Base-by-base conservation (phyloP, 2,113 vertebrate species). In the Laterallus jamaicensis region DNA sequence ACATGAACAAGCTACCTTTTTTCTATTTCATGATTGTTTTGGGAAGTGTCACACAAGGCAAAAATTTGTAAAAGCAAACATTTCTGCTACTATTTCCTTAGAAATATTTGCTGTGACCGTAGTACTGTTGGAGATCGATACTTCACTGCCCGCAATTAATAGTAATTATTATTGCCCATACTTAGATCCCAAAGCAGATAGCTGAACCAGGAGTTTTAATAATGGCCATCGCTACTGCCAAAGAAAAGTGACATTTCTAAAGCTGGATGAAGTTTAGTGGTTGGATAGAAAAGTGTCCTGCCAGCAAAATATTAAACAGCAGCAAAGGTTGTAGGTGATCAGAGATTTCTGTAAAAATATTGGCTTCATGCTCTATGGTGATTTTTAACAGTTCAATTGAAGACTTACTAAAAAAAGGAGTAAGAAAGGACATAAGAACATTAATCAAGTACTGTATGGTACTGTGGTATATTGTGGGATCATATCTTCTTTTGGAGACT, bases 401-500 rank as follows among this genome's bases (percentile, higher is more conserved):
- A 85, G 37, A 44, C 37, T 68, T 80, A 59, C 10, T 93, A 42
- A 19, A 35, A 15, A 49, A 84, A 77, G 28, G 22, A 35, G 15
- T 10, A 77, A 32, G 17, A 29, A 49, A 26, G 32, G 29, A 93
- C 58, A 62, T 12, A 39, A 64, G 24, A 20, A 13, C 31, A 10
- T 37, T 14, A 20, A 14, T 13, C 8, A 25, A 25, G 42, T 52
- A 0, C 1, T 56, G 21, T 18, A 28, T 56, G 32, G 32, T 42
- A 29, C 58, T 2, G 2, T 50, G 29, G n/a, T 67, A 12, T 28
- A 25, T 20, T 0, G 0, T 26, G 19, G 73, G 68, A 16, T 11
- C 17, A 7, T 31, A 4, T 44, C 47, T 37, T 52, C 25, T 21
- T 79, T 56, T 70, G 70, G 60, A 62, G 66, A 2, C 47, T 52